Conservation (phyloP, 2,888 invertebrate species). For the Allophyes oxyacanthae region DNA sequence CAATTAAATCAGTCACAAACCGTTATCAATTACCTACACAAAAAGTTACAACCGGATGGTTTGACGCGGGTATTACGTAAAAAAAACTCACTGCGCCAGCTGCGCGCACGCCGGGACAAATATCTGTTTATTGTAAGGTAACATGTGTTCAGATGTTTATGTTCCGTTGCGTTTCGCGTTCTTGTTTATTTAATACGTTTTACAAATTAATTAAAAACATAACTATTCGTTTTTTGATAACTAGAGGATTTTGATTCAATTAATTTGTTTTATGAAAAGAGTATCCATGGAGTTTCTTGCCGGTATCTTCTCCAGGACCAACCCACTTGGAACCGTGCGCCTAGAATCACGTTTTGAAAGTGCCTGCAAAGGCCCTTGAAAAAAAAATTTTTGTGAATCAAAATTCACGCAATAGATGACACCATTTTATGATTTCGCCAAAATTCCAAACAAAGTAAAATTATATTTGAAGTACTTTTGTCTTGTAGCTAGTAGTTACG, state of each 20-base stretch:
- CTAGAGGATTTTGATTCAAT: conserved; percentile 9
- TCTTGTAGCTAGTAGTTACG: too few relatives aligned
- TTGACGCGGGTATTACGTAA: conserved; percentile 28
- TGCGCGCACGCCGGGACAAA: conserved; percentile 66
- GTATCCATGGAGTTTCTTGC: too few relatives aligned
- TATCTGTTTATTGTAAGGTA: conserved; percentile 74
- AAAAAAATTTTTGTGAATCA: too few relatives aligned
- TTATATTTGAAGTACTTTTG: too few relatives aligned
- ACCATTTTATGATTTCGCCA: too few relatives aligned
- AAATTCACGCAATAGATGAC: too few relatives aligned
- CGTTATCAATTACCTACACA: conserved; percentile 47
- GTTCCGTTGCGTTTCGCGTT: conserved; percentile 41
- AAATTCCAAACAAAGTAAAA: too few relatives aligned
- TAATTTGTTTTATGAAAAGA: too few relatives aligned
- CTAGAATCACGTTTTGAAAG: too few relatives aligned
- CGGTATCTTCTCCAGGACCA: too few relatives aligned
- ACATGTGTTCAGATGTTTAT: conserved; percentile 56
- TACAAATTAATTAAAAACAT: conserved; percentile 25
- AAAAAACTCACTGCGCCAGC: conserved; percentile 55
- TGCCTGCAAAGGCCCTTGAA: too few relatives aligned
- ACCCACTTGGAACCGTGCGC: too few relatives aligned
- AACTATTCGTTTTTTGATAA: conserved; percentile 17
- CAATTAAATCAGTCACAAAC: conserved; percentile 30
- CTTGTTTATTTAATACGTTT: conserved; percentile 34
- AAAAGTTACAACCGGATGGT: conserved; percentile 45